Percentiles rank a stretch among this genome's conserved stretches.
phyloP scores from a whole-genome alignment of 2,888 invertebrate species.

The Amaurobius ferox region DNA sequence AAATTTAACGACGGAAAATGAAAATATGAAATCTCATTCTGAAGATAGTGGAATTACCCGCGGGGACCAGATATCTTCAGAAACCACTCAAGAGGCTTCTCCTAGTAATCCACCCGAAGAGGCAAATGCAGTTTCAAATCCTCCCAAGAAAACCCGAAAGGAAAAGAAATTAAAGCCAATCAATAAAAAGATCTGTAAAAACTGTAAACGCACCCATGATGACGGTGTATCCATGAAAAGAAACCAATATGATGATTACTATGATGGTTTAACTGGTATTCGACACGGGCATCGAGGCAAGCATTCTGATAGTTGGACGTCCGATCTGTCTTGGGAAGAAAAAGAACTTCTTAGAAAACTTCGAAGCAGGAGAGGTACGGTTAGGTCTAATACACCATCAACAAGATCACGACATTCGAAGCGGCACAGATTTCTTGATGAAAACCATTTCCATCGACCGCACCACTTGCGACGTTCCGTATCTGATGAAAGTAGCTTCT shows the following conservation, averaged over 20 bases:
- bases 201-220: constrained; percentile 23
- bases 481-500: constrained; percentile 45
- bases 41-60: constrained; percentile 69
- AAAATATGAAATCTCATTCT: constrained; percentile 29
- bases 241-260: constrained; percentile 47
- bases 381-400: constrained; percentile 28
- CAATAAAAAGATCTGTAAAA: constrained; percentile 17
- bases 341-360: constrained; percentile 36
- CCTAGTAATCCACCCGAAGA: neutral
- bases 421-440: neutral
- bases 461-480: constrained; percentile 38
- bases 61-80: constrained; percentile 62
- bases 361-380: constrained; percentile 27
- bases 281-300: neutral
- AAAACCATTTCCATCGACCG: constrained; percentile 27
- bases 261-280: constrained; percentile 31
- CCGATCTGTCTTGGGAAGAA: constrained; percentile 59
- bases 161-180: constrained; percentile 20
- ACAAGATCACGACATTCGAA: constrained; percentile 17
- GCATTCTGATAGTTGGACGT: constrained; percentile 55
- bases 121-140: neutral
- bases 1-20: neutral
- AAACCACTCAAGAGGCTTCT: constrained; percentile 19
- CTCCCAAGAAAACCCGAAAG: constrained; percentile 25
- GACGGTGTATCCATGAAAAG: constrained; percentile 13